Evolutionary conservation across 2,797 vertebrate species (phyloP), one percentile per base, ranked within the genome.

Genomic region (Anableps anableps): DNA sequence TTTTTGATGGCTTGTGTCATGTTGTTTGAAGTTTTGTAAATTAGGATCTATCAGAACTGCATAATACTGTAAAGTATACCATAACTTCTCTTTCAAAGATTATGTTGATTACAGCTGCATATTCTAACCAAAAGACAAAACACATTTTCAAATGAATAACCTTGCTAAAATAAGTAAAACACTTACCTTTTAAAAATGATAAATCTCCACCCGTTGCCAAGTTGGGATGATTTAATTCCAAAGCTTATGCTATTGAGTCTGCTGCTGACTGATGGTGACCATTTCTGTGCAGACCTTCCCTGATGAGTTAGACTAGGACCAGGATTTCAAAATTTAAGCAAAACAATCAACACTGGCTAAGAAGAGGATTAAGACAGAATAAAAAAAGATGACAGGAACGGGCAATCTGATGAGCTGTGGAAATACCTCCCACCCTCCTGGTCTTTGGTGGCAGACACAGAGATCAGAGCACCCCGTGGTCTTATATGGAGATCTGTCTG

Each of bases 401-500:
- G 76, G 31, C 53, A 64, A 62, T 83, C 62, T 89, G 74, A 85
- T 77, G 78, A 88, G 80, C 82, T 83, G 78, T 6, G 71, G 78
- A 77, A 82, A 83, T 80, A 58, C 86, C 90, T 91, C 82, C 87
- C 81, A 83, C 85, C 83, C 84, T 86, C 83, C 78, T 85, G 83
- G 78, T 90, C 72, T 76, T 74, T 79, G 75, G 80, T 78, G 81
- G 80, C 83, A 88, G 80, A 83, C 86, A 79, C 88, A 89, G 82
- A 88, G 83, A 74, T 82, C 86, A 84, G 87, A 92, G 91, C 76
- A 88, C 81, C 87, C 87, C 84, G 88, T 93, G 91, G 91, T 87
- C 85, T 93, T 81, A 74, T 86, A 81, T 91, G 89, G 84, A 86
- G 89, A 91, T 94, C 88, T 90, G 92, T 90, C 90, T 90, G 93